Base-by-base conservation (phyloP, 2,797 vertebrate species). In the Chaunax sp. region DNA sequence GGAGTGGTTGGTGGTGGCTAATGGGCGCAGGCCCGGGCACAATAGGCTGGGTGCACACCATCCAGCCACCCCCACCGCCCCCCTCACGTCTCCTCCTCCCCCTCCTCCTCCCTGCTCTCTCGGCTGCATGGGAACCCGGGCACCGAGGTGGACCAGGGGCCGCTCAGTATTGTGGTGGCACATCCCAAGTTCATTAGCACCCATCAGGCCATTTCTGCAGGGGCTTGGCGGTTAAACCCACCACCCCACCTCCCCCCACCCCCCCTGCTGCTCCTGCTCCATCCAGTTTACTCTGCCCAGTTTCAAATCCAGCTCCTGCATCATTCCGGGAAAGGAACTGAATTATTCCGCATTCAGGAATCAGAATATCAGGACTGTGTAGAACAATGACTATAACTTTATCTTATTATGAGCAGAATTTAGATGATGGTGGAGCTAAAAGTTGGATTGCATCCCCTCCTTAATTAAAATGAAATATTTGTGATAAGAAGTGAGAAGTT, bases 101-200 rank as follows among this genome's bases (percentile, higher is more conserved):
- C 40, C 69, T n/a, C 60, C 64, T 28, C 53, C 41, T 71, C 56
- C 46, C 62, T 65, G 52, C 69, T 58, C 60, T 56, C 77, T 46
- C 74, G 64, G 77, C 87, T 87, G 92, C 94, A 90, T 96, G 95
- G 92, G 94, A 96, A 95, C 93, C 89, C 89, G 64, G 88, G 86
- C 89, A 92, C 90, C 72, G 83, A 89, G 89, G 81, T 86, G 91
- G 92, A 92, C 91, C 91, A 82, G 87, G 90, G 90, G 89, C 89
- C 89, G 75, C 87, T 90, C 92, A 38, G 89, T 89, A 91, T 93
- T 92, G 92, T 92, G 92, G 91, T 93, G 92, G 86, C 92, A 91
- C 90, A 92, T 92, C 93, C 93, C 94, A 94, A 93, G 93, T 95
- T 95, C 94, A 95, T 95, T 94, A 95, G 93, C 91, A 94, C 88